Evolutionary conservation across 2,888 invertebrate species (phyloP).

Genomic region (Diaperis boleti): DNA sequence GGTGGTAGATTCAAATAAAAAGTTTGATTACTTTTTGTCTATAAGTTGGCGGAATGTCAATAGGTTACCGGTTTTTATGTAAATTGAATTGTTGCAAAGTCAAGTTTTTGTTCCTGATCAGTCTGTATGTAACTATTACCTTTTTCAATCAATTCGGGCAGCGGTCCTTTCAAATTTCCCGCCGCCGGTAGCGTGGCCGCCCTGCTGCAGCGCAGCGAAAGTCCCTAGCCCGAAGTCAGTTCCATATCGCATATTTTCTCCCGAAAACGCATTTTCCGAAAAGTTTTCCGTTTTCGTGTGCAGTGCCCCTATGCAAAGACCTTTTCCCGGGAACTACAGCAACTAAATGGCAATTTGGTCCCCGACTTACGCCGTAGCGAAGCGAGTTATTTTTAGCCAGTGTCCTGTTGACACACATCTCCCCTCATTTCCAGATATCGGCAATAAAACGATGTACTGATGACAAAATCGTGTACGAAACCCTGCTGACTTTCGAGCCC

Average conservation of each 20-base stretch:
- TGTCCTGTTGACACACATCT: slow-evolving; percentile 48
- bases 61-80: too few relatives aligned
- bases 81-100: too few relatives aligned
- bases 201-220: neutral
- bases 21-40: too few relatives aligned
- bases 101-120: too few relatives aligned
- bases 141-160: too few relatives aligned
- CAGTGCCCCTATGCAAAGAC: neutral
- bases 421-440: slow-evolving; percentile 69
- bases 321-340: neutral
- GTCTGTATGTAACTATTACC: too few relatives aligned
- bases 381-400: slow-evolving; percentile 51
- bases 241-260: neutral
- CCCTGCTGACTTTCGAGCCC: slow-evolving; percentile 70
- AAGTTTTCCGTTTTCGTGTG: neutral
- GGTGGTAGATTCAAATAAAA: too few relatives aligned
- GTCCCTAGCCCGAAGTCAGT: slow-evolving; percentile 20
- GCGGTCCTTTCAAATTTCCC: too few relatives aligned
- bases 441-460: slow-evolving; percentile 71
- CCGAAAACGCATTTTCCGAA: neutral
- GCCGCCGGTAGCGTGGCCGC: neutral
- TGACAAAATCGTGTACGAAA: slow-evolving; percentile 68
- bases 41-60: too few relatives aligned
- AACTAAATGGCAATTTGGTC: slow-evolving; percentile 35
- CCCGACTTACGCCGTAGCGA: neutral